Percentiles rank a stretch among this genome's conserved stretches.
phyloP scores from a whole-genome alignment of 1,140 invertebrate species.

The Gerris buenoi region DNA sequence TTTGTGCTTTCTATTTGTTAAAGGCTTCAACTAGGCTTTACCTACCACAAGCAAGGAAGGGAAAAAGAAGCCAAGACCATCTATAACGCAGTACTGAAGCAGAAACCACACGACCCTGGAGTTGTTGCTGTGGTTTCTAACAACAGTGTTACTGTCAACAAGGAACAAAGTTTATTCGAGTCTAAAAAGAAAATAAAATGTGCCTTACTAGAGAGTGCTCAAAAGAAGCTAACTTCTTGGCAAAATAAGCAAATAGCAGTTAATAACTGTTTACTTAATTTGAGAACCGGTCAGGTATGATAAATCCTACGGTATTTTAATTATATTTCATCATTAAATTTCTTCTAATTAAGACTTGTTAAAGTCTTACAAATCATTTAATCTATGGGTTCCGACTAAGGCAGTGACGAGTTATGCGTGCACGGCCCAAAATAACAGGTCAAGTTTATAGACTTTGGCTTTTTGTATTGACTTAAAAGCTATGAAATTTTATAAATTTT shows the following conservation, averaged over 20 bases:
- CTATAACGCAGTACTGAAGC: conserved; percentile 65
- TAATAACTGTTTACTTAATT: conserved; percentile 34
- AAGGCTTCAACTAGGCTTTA: conserved; percentile 76
- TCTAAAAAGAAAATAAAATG: conserved; percentile 90
- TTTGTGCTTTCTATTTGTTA: conserved; percentile 23
- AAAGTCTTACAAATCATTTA: no score
- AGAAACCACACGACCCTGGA: conserved; percentile 65
- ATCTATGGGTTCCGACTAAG: no score
- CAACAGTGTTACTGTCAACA: conserved; percentile 82
- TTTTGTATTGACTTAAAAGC: no score
- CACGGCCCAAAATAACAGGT: no score
- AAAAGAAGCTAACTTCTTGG: conserved; percentile 66
- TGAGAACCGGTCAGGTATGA: neutral
- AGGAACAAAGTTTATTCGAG: conserved; percentile 92
- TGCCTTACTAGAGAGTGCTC: conserved; percentile 64
- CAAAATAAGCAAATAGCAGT: conserved; percentile 66
- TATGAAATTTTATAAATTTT: no score
- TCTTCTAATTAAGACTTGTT: no score
- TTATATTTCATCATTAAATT: no score
- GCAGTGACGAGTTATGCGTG: no score
- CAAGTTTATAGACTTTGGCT: no score
- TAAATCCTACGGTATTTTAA: no score
- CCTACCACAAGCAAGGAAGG: conserved; percentile 62
- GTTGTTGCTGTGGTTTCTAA: conserved; percentile 81
- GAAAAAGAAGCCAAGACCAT: conserved; percentile 61